phyloP scores from a whole-genome alignment of 2,888 invertebrate genomes.

The Trichogramma evanescens region DNA sequence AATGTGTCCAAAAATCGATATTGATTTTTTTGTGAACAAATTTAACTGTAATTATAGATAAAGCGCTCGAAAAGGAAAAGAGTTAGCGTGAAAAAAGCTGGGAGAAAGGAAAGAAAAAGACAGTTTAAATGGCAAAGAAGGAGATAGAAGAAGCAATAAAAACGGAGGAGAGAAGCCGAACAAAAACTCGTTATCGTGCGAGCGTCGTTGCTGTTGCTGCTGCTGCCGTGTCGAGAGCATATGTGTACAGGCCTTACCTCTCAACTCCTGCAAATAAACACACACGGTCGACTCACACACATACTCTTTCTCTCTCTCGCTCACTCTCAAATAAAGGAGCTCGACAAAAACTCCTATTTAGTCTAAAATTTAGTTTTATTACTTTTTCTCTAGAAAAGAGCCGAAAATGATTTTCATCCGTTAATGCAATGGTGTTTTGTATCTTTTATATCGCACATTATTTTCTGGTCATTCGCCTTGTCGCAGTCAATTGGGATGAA shows the following conservation, averaged over 20 bases:
- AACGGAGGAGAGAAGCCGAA: conserved; percentile 29
- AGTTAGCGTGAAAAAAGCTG: conserved; percentile 1
- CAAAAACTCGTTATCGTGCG: conserved; percentile 31
- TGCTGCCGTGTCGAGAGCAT: background rate
- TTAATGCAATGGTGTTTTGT: too few relatives aligned
- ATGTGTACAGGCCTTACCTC: conserved; percentile 12
- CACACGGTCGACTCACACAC: too few relatives aligned
- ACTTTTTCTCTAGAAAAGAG: background rate
- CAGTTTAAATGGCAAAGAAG: conserved; percentile 10
- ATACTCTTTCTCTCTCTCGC: conserved; percentile 6
- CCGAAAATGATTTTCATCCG: too few relatives aligned
- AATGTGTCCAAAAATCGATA: too few relatives aligned
- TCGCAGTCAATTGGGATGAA: too few relatives aligned
- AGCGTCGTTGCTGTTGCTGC: background rate
- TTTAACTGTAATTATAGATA: background rate
- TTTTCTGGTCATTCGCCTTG: too few relatives aligned
- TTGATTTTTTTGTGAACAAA: background rate
- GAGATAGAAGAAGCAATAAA: conserved; percentile 25
- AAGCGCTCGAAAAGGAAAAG: background rate
- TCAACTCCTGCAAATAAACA: background rate
- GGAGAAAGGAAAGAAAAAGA: background rate
- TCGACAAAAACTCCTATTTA: conserved; percentile 27
- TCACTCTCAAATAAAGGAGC: conserved; percentile 14
- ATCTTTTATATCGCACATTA: too few relatives aligned
- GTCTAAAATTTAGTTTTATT: conserved; percentile 9